Evolutionary conservation across 2,797 vertebrate species (phyloP), one percentile per base, ranked within the genome.

Genomic region (Tauraco hartlaubi): DNA sequence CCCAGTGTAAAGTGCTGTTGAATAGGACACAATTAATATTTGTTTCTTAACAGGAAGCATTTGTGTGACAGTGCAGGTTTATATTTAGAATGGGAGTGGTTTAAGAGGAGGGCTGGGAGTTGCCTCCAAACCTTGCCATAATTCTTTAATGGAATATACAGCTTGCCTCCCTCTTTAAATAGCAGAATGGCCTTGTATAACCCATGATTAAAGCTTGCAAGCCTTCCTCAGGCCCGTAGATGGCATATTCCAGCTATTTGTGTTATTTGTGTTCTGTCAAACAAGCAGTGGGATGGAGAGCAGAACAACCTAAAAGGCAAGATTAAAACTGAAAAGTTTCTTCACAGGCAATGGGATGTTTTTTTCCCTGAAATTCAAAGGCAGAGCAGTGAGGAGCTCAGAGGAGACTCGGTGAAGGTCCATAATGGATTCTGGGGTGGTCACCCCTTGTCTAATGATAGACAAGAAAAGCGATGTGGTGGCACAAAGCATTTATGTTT

Each of bases 201-300:
- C 28, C 43, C 61, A 52, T 75, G 67, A n/a, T 71, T 54, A 71
- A 48, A 74, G 69, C 92, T 72, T 96, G 93, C 95, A 95, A 85
- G 63, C 69, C 91, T 95, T 74, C 82, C 61, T 94, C 71, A 94
- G 88, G 82, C 97, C 97, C 78, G 56, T 96, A 97, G 97, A 88
- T 97, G 97, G 97, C 97, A 96, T 66, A 87, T 92, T 97, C 67
- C 85, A 85, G 89, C 97, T 90, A 73, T 76, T 78, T 90, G 84
- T 96, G 88, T 48, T 90, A 73, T 76, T 78, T 90, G 84, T 96
- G 88, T 48, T 90, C 79, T 39, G 26, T 72, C 68, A 94, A 91
- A 83, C 15, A 51, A 37, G 67, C 44, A 84, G 48, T 28, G 54
- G 46, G 37, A 58, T 7, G 14, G 67, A 61, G 39, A 71, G 10